Evolutionary conservation across 2,888 invertebrate species (phyloP), one percentile per base, ranked within the genome.

Genomic region (Yponomeuta sedellus): DNA sequence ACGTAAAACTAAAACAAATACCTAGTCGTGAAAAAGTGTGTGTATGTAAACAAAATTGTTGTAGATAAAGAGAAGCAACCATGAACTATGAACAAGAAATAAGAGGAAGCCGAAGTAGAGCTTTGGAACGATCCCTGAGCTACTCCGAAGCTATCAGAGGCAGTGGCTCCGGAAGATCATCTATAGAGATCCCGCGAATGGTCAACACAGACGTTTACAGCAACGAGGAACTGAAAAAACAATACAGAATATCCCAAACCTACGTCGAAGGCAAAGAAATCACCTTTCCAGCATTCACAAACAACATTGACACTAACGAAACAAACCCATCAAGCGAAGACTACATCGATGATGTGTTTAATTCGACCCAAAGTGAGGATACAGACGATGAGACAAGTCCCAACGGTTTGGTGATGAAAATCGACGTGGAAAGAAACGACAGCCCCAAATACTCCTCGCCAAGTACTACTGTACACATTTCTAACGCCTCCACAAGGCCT

Each of bases 201-300:
- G 80, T 71, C 0, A 72, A 87, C 70, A 85, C 88, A 11, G 89
- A 90, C 10, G 90, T 91, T 0, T 91, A 91, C 68, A 76, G 78
- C 0, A 91, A 91, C 64, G 90, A 90, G 71, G 89, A 91, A 69
- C 69, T 88, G 0, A 89, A 87, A 68, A 88, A 87, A 69, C 86
- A 90, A 1, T 88, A 81, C 67, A 76, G 90, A 65, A 89, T 90
- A 68, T 89, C 88, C 0, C 90, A 90, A 73, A 86, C 85, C 0
- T 88, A 88, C 58, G 88, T 90, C 0, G 91, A 91, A 80, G 90
- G 90, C 0, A 88, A 83, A 69, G 89, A 90, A 73, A 88, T 90
- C 1, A 71, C 79, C 0, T 89, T 89, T 22, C 82, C 85, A 1
- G 73, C 73, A 1, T 70, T 72, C 2, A 73, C 74, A 0, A 77